A percentile compares a stretch with the other conserved stretches of the same genome.
These are phyloP conservation scores for Xestia sexstrigata DNA, from an alignment of 2,888 invertebrate genomes.

Conservation along the genomic window DNA sequence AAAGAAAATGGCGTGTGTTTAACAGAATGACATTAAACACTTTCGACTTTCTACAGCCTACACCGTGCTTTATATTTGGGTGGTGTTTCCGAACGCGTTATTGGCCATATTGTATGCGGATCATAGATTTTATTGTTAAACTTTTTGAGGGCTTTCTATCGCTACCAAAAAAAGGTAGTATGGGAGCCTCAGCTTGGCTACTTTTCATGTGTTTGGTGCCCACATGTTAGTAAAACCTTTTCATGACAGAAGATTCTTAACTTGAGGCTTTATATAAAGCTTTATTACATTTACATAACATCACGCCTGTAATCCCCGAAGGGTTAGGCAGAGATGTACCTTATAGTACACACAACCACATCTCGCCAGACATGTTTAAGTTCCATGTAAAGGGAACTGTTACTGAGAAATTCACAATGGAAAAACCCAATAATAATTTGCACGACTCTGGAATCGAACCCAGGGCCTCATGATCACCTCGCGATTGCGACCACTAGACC, in stretches of 20 bases:
- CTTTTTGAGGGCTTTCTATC: constrained; percentile 17
- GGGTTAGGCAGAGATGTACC: no score
- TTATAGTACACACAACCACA: no score
- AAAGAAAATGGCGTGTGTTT: constrained; percentile 47
- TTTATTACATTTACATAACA: no score
- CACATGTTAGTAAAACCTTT: background rate
- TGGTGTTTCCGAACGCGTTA: constrained; percentile 23
- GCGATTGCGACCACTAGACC: no score
- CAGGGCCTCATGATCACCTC: no score
- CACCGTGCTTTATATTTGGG: constrained; percentile 47
- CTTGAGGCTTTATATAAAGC: background rate
- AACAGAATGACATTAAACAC: constrained; percentile 46
- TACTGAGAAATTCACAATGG: no score
- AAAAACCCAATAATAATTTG: no score
- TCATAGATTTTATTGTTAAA: constrained; percentile 26
- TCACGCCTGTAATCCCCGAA: no score
- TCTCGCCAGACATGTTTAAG: no score
- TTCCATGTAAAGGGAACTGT: no score
- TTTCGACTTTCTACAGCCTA: constrained; percentile 62
- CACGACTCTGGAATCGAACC: no score
- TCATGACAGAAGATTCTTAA: background rate
- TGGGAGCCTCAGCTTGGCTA: background rate
- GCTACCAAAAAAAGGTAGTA: background rate
- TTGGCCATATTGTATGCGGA: constrained; percentile 24
- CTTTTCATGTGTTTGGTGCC: background rate